Base-by-base conservation (phyloP, 1,140 invertebrate species). In the Trichogramma pretiosum region DNA sequence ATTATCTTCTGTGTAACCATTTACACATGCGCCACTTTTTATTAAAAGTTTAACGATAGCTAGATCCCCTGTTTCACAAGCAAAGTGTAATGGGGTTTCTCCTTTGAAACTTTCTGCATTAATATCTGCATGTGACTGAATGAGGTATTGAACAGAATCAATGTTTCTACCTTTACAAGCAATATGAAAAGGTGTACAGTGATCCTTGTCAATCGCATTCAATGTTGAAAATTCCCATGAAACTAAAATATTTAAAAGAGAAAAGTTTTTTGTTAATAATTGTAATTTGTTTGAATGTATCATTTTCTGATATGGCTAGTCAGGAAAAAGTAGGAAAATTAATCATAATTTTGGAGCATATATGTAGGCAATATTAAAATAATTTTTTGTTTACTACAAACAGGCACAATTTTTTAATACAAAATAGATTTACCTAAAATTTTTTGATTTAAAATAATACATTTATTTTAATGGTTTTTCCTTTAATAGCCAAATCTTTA, bases 151-250 rank as follows among this genome's bases (percentile, higher is more conserved):
- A 2, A 54, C 47, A 48, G 48, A 39, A 4, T 45, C 70, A 70
- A 45, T 68, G 67, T 42, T 53, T 64, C 48, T 76, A 73, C 17
- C 46, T 55, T 1, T 55, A 61, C 16, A 57, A 48, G 75, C 74
- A 48, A 70, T 68, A 57, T 78, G 76, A 35, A 76, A 61, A 4
- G 66, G 52, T 11, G 67, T 70, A 0, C 73, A 32, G 14, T 37
- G 36, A 23, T 32, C 3, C 3, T 39, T 30, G 14, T 40, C 46
- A 14, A 37, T 13, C 30, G 17, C 24, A 51, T 51, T 51, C 9
- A 46, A 3, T 32, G 46, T 30, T 14, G 51, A 43, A 23, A 16
- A 14, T 14, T 33, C 28, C 23, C 18, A 32, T 22, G 41, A 43
- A 34, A 34, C 41, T 43, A 14, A 34, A 43, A 34, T 30, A 9